Conservation (phyloP, 37 sponge, comb jelly and placozoan genomes). For the Axinella damicornis region DNA sequence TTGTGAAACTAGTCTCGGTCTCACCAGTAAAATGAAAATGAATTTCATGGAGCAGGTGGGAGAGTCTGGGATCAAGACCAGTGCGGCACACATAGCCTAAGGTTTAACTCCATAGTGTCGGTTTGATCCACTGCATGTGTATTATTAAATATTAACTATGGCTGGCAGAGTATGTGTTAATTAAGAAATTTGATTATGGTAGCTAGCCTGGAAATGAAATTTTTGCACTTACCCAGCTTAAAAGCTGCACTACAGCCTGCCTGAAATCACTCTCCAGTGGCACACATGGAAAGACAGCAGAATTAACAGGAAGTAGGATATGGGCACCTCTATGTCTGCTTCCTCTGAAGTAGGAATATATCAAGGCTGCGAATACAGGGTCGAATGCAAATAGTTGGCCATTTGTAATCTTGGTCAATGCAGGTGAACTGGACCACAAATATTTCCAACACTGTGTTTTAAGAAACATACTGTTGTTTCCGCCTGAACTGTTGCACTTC, state of each 20-base stretch:
- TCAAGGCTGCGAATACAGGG: background rate
- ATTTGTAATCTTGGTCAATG: background rate
- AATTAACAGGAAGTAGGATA: background rate
- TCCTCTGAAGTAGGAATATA: background rate
- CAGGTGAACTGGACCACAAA: background rate
- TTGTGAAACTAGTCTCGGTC: too few species aligned
- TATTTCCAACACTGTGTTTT: background rate
- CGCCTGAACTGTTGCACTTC: too few species aligned
- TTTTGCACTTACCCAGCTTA: slow-evolving; percentile 7
- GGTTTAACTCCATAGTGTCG: too few species aligned
- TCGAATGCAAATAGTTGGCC: background rate
- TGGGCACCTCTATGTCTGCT: background rate
- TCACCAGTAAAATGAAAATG: too few species aligned
- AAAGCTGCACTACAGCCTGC: background rate
- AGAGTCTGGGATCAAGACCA: too few species aligned
- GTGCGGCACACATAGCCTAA: too few species aligned
- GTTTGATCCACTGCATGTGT: too few species aligned
- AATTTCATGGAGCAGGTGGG: too few species aligned
- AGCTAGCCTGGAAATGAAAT: background rate
- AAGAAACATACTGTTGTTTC: too few species aligned
- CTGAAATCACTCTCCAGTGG: background rate
- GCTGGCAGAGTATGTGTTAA: too few species aligned
- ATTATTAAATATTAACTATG: too few species aligned
- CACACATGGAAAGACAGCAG: background rate
- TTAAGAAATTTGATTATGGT: background rate